A percentile compares a stretch with the other conserved stretches of the same genome.
These are phyloP conservation scores for Heliothis peltigera DNA, from an alignment of 2,888 invertebrate genomes.

Conservation along the genomic window DNA sequence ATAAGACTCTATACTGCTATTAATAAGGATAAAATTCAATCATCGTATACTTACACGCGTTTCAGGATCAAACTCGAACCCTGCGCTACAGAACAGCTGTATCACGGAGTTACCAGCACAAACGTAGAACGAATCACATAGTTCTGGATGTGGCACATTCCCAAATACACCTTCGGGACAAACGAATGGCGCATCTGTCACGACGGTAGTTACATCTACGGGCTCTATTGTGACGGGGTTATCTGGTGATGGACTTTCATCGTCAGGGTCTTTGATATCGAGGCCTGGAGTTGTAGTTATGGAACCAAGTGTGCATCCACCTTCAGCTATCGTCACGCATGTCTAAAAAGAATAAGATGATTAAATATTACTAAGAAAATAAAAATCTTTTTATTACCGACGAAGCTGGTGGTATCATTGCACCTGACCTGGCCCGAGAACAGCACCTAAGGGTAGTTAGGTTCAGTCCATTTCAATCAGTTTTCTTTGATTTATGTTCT, in stretches of 20 bases:
- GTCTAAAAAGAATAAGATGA: slow-evolving; percentile 35
- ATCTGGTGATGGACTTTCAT: background rate
- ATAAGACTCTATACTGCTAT: no score
- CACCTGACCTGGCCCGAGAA: no score
- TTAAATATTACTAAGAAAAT: no score
- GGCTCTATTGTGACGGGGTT: background rate
- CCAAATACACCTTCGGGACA: slow-evolving; percentile 25
- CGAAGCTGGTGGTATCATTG: no score
- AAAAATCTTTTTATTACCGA: no score
- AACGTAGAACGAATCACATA: slow-evolving; percentile 47
- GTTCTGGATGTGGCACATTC: slow-evolving; percentile 37
- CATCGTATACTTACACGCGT: slow-evolving; percentile 48
- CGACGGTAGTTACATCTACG: slow-evolving; percentile 5
- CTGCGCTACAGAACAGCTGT: slow-evolving; percentile 60
- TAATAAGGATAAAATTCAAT: no score
- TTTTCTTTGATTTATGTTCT: no score
- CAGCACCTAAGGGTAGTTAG: no score
- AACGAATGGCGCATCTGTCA: background rate
- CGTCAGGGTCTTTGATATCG: background rate
- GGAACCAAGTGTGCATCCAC: slow-evolving; percentile 37
- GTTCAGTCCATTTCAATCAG: no score
- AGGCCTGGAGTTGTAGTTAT: background rate
- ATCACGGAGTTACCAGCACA: slow-evolving; percentile 62
- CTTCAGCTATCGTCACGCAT: slow-evolving; percentile 30
- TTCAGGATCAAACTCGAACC: slow-evolving; percentile 65